Conservation (phyloP, 2,888 invertebrate species). For the Odontocerum albicorne region DNA sequence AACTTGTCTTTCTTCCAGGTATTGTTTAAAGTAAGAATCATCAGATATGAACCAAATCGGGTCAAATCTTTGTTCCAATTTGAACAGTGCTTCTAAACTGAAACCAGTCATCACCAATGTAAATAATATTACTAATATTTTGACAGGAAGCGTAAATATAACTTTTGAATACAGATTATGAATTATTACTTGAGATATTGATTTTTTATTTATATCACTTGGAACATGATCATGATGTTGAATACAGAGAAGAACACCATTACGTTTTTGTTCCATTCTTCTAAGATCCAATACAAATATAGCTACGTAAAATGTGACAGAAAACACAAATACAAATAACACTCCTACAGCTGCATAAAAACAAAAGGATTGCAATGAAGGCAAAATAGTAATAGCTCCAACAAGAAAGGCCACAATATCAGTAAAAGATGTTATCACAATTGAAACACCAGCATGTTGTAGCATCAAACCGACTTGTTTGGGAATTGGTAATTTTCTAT, state of each 20-base stretch:
- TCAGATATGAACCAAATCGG: constrained; percentile 78
- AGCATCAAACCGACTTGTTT: constrained; percentile 70
- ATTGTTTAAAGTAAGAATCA: constrained; percentile 66
- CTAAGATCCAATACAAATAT: constrained; percentile 72
- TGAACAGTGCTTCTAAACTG: constrained; percentile 63
- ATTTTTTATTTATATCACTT: constrained; percentile 56
- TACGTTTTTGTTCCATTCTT: constrained; percentile 63
- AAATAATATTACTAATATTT: constrained; percentile 62
- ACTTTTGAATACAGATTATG: constrained; percentile 63
- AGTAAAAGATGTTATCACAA: constrained; percentile 80
- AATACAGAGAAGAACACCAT: constrained; percentile 69
- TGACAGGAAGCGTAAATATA: constrained; percentile 67
- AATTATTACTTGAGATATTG: constrained; percentile 61
- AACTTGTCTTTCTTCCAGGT: constrained; percentile 54
- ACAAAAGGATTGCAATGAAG: constrained; percentile 80
- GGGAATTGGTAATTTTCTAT: constrained; percentile 57
- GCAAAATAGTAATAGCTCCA: constrained; percentile 77
- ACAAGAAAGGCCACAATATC: constrained; percentile 79
- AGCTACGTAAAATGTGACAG: constrained; percentile 80
- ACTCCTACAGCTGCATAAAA: constrained; percentile 79
- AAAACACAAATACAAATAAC: constrained; percentile 72
- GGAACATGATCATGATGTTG: constrained; percentile 59
- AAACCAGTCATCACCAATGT: constrained; percentile 62
- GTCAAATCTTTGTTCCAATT: constrained; percentile 77
- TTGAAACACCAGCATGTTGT: constrained; percentile 81